These are phyloP conservation scores for Pan troglodytes DNA, from an alignment of 2,113 vertebrate genomes.

Conservation along the genomic window DNA sequence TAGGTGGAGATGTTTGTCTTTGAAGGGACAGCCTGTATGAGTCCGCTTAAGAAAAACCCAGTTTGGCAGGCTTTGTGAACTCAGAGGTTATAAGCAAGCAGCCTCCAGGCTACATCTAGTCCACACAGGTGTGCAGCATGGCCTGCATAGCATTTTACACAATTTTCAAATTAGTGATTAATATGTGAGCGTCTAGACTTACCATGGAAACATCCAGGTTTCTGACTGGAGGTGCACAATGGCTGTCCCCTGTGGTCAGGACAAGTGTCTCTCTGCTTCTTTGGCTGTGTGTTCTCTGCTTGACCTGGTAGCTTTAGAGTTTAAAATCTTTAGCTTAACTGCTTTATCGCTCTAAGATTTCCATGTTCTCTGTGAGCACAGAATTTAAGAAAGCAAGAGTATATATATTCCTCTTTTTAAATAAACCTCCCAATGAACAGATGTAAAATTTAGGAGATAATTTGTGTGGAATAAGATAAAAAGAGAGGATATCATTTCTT, in stretches of 20 bases:
- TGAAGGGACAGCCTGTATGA: not conserved
- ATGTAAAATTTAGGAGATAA: not conserved
- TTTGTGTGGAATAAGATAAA: not conserved
- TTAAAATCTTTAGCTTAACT: not conserved
- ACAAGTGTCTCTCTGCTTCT: not conserved
- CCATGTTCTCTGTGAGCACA: not conserved
- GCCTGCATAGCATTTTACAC: not conserved
- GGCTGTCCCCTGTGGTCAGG: not conserved
- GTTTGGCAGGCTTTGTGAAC: not conserved
- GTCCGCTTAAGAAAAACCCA: not conserved
- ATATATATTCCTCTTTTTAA: not conserved
- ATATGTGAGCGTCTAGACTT: not conserved
- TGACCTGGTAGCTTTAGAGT: not conserved
- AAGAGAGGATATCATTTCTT: conserved; percentile 2
- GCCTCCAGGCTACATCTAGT: not conserved
- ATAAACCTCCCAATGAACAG: not conserved
- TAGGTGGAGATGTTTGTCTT: not conserved
- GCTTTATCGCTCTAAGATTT: not conserved
- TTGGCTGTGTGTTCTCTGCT: not conserved
- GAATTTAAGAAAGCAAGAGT: not conserved
- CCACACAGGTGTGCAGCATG: not conserved
- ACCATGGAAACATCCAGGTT: not conserved
- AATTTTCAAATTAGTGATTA: not conserved
- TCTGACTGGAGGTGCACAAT: not conserved
- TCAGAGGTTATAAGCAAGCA: not conserved